Conservation (phyloP, 1,140 invertebrate species). For the Drosophila pseudoananassae region DNA sequence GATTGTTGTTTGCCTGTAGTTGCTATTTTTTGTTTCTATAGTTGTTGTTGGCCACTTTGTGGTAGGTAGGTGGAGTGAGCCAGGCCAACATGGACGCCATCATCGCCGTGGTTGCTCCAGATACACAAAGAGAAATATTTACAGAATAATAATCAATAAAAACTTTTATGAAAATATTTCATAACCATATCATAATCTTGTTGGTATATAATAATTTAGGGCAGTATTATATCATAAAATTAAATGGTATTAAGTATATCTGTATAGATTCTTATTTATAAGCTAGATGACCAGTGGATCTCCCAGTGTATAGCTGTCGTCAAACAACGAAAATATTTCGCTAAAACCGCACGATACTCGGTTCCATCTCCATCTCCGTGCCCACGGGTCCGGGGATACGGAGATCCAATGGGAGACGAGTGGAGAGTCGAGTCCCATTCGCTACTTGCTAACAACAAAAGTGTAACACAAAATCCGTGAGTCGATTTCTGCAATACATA, state of each 20-base stretch:
- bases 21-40: constrained; percentile 18
- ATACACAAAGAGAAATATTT: constrained; percentile 1
- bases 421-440: constrained; percentile 29
- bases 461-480: constrained; percentile 82
- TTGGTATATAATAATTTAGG: too few species aligned
- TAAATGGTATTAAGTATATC: too few species aligned
- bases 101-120: constrained; percentile 50
- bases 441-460: constrained; percentile 65
- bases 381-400: constrained; percentile 16
- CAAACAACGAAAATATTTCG: constrained; percentile 51
- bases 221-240: too few species aligned
- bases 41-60: constrained; percentile 62
- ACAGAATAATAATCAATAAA: background rate
- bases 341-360: constrained; percentile 49
- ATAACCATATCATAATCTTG: too few species aligned
- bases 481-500: constrained; percentile 65
- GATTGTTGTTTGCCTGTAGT: constrained; percentile 71
- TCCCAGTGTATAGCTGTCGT: constrained; percentile 21
- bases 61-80: constrained; percentile 75
- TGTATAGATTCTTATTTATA: background rate
- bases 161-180: too few species aligned
- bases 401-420: constrained; percentile 24
- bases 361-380: constrained; percentile 39
- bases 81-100: constrained; percentile 74
- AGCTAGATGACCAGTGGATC: background rate